Base-by-base conservation (phyloP, 2,797 vertebrate genomes). In the Threskiornis aethiopicus region DNA sequence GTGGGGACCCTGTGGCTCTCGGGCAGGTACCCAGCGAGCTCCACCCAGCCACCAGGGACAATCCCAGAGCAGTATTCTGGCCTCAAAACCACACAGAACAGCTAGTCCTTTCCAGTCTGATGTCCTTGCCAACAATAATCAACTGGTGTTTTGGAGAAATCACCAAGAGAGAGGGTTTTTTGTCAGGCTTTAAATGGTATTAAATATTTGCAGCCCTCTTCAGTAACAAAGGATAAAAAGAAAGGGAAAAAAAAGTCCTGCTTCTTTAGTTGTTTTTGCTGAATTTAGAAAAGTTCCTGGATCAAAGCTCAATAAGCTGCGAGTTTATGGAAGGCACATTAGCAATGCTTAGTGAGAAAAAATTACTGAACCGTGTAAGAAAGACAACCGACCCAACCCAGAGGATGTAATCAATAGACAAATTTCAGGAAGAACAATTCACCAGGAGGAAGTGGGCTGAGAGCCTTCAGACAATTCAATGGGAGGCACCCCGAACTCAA, bases 51-150 rank as follows among this genome's bases (percentile, higher is more conserved):
- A 90, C 51, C 41, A 78, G 71, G 54, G 86, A 93, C 25, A 59
- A 67, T 65, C 78, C 13, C 88, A 84, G 88, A 87, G 90, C 70
- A 92, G 64, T 67, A 77, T 67, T 85, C 90, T 92, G 84, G 75
- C 80, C 75, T 87, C 84, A 87, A 93, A 95, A 79, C 87, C 91
- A 88, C 0, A 3, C 47, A 93, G 93, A 96, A 96, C 91, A 97
- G 85, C 87, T 81, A 91, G 92, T 91, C 73, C 79, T 96, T 97
- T 96, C 87, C 93, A 96, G 58, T 46, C 59, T 61, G 47, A 86
- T 77, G 44, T 66, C 64, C 55, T 26, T 94, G 96, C 95, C 95
- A 95, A 96, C 35, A 92, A 90, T 59, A 96, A 93, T 90, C 92
- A 95, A 96, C 77, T 79, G 84, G 72, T 95, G 77, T 92, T 93